These are phyloP conservation scores for Cantharis nigra DNA, from an alignment of 2,888 invertebrate genomes.

Conservation along the genomic window DNA sequence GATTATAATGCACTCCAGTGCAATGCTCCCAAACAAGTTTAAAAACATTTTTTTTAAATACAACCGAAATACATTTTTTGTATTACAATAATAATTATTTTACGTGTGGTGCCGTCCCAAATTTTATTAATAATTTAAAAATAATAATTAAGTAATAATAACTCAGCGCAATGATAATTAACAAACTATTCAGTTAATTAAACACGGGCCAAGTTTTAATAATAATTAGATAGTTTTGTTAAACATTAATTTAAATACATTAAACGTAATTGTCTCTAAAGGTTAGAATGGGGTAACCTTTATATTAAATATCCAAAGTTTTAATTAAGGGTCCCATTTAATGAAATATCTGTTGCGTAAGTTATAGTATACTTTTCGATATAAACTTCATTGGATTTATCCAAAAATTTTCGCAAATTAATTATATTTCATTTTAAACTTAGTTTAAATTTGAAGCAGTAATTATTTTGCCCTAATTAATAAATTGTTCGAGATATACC, in stretches of 20 bases:
- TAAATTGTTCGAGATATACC: background rate
- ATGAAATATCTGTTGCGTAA: background rate
- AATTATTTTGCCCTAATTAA: background rate
- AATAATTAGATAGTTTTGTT: background rate
- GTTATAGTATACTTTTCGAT: background rate
- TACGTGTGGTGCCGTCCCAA: background rate
- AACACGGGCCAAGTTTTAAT: background rate
- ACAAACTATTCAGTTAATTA: background rate
- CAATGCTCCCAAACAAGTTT: background rate
- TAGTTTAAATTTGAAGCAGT: background rate
- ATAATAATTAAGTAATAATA: background rate
- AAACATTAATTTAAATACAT: background rate
- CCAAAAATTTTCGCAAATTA: background rate
- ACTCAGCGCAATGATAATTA: background rate
- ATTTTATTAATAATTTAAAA: background rate
- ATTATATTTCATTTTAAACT: background rate
- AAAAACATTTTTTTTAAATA: background rate
- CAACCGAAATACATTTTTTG: background rate
- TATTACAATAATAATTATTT: background rate
- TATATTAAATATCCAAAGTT: background rate
- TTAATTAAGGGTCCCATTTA: background rate
- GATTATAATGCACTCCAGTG: background rate
- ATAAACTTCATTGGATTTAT: background rate
- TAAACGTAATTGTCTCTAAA: background rate
- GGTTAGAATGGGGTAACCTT: background rate